A percentile compares a stretch with the other conserved stretches of the same genome.
These are phyloP conservation scores for Rallus limicola DNA, from an alignment of 2,113 vertebrate species.

Conservation along the genomic window DNA sequence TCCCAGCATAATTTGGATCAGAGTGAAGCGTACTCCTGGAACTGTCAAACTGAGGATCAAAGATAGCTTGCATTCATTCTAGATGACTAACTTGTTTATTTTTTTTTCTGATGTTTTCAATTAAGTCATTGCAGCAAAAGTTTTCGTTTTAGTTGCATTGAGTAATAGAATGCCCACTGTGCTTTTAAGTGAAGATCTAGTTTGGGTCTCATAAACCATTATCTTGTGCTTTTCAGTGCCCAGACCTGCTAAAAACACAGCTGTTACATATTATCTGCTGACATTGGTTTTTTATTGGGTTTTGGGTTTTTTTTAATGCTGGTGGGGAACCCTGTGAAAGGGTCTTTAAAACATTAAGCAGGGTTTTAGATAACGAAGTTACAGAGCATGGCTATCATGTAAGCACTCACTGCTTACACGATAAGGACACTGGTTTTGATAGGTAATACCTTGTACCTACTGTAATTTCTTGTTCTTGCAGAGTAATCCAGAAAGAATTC, in stretches of 20 bases:
- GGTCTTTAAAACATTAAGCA: background rate
- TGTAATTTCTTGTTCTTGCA: background rate
- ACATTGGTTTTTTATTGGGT: background rate
- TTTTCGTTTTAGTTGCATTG: background rate
- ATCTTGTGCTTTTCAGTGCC: background rate
- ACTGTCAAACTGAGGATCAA: background rate
- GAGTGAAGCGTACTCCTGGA: background rate
- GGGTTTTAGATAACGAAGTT: background rate
- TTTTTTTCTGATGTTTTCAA: background rate
- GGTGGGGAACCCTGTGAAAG: background rate
- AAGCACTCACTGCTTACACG: background rate
- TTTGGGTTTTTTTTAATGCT: background rate
- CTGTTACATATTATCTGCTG: background rate
- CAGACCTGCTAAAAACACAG: background rate
- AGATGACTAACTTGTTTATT: background rate
- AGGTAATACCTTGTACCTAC: background rate
- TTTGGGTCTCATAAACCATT: background rate
- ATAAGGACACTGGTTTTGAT: background rate
- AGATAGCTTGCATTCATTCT: background rate
- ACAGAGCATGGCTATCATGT: background rate
- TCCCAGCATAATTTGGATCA: background rate
- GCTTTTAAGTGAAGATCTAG: background rate
- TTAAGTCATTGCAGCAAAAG: background rate
- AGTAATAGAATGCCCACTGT: background rate
- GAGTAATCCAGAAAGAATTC: constrained; percentile 36